Conservation (phyloP, 2,113 vertebrate species). For the Neomonachus schauinslandi region DNA sequence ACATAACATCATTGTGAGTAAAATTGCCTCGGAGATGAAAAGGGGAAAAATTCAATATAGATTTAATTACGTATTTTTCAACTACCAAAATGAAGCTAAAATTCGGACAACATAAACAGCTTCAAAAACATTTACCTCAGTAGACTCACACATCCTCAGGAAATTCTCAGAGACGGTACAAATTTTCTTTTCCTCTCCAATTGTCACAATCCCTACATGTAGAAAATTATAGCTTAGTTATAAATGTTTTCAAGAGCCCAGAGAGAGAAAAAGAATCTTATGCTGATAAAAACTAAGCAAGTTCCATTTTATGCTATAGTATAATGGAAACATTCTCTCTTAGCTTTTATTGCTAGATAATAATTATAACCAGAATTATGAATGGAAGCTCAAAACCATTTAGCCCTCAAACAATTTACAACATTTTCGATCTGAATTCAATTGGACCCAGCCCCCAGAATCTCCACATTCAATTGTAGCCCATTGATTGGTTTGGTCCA, state of each 20-base stretch:
- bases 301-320: not conserved
- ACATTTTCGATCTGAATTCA: not conserved
- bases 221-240: constrained; percentile 46
- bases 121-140: constrained; percentile 89
- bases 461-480: not conserved
- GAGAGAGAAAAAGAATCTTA: not conserved
- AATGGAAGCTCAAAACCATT: not conserved
- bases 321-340: not conserved
- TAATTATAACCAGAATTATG: not conserved
- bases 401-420: not conserved
- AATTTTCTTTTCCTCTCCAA: constrained; percentile 95
- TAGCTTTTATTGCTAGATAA: not conserved
- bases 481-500: not conserved
- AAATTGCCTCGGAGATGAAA: not conserved
- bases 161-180: constrained; percentile 95
- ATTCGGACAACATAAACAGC: constrained; percentile 37
- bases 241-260: not conserved
- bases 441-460: not conserved
- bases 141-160: constrained; percentile 96
- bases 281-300: not conserved
- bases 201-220: constrained; percentile 93
- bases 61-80: not conserved
- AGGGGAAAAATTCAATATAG: not conserved
- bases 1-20: not conserved
- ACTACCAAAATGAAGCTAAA: not conserved